Base-by-base conservation (phyloP, 2,113 vertebrate genomes). In the Toxotes jaculatrix region DNA sequence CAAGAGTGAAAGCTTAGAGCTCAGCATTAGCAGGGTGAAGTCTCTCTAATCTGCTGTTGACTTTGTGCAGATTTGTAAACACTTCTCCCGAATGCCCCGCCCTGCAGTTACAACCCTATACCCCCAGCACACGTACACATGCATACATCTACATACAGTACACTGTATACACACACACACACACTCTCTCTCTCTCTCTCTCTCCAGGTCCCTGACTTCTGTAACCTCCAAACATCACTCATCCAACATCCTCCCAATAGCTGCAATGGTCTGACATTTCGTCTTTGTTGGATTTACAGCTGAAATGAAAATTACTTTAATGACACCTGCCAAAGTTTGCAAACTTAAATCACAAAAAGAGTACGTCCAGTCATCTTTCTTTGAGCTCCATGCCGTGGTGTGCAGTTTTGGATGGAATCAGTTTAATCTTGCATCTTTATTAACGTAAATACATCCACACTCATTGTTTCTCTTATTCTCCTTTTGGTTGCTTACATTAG, bases 21-120 rank as follows among this genome's bases (percentile, higher is more conserved):
- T 91, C 55, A 47, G 79, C 55, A 77, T 90, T 86, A 80, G 36
- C 74, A 77, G 56, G 78, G 89, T 82, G 85, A 91, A 88, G 40
- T 82, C 87, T 36, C 56, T 49, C 47, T 93, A 94, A 94, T 92
- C 88, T 89, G 79, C 56, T 78, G 49, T 76, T 91, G 91, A 88
- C 91, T 78, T 77, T 81, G 72, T 79, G 75, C 47, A 70, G 83
- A 92, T 91, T 90, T 88, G 75, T 78, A 77, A 86, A 77, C 74
- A 56, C 73, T 72, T 36, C 40, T 42, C 31, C 61, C 47, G 36
- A 36, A 82, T 67, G 67, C 71, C 60, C 45, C 49, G 16, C 74
- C 80, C 51, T 16, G 4, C 11, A 2, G n/a, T 51, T 8, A 7
- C 45, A 79, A 32, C 19, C 55, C 27, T 53, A 7, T 23, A 60